Evolutionary conservation across 2,888 invertebrate species (phyloP).

Genomic region (Coenonympha arcania): DNA sequence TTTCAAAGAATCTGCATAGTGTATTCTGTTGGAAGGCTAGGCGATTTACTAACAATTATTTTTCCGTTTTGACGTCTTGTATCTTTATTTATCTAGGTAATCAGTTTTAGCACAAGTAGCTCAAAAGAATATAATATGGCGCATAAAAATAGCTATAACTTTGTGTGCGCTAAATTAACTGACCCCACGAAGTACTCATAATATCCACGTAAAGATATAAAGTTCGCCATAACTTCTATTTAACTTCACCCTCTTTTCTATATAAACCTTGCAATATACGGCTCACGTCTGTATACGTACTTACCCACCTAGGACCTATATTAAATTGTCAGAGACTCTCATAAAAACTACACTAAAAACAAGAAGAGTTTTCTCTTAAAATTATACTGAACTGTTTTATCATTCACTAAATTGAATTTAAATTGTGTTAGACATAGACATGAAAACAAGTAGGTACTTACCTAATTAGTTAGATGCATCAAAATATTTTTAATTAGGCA

Average conservation of each 20-base stretch:
- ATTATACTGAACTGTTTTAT: too few relatives aligned
- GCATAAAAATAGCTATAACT: neutral
- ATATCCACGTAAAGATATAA: constrained; percentile 5
- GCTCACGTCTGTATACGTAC: neutral
- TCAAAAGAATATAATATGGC: neutral
- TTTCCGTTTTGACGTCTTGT: too few relatives aligned
- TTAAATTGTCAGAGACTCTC: neutral
- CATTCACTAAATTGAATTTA: too few relatives aligned
- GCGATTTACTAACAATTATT: too few relatives aligned
- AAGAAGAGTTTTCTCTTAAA: neutral
- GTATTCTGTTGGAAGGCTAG: too few relatives aligned
- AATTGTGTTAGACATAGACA: too few relatives aligned
- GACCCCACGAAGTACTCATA: neutral
- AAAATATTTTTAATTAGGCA: too few relatives aligned
- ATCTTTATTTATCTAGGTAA: too few relatives aligned
- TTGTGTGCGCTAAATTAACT: neutral
- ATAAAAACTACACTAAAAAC: neutral
- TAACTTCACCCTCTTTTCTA: constrained; percentile 10
- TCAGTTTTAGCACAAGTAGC: neutral
- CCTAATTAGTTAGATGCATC: too few relatives aligned
- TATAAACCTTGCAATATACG: constrained; percentile 3
- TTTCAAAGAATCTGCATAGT: too few relatives aligned
- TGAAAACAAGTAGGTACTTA: too few relatives aligned
- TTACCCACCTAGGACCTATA: too few relatives aligned
- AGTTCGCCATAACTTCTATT: constrained; percentile 11